These are phyloP conservation scores for Andrena minutula DNA, from an alignment of 2,888 invertebrate species.

Conservation along the genomic window DNA sequence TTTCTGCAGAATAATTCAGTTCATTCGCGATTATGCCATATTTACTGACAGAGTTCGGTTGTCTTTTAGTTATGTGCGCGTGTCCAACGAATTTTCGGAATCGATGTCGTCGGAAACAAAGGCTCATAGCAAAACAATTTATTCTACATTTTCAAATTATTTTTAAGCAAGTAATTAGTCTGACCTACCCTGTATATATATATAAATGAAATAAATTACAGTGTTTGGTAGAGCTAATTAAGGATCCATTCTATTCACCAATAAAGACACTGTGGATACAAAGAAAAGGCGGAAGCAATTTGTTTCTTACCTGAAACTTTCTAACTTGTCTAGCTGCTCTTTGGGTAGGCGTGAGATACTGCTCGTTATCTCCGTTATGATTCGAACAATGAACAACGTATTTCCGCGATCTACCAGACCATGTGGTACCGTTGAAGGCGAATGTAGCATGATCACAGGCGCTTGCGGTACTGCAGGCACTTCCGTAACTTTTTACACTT, in stretches of 20 bases:
- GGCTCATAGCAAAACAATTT: too few relatives aligned
- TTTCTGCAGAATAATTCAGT: too few relatives aligned
- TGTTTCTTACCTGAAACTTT: conserved; percentile 86
- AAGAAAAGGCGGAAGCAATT: not conserved
- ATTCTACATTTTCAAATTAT: too few relatives aligned
- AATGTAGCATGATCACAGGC: conserved; percentile 94
- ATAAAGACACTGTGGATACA: not conserved
- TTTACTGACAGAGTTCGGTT: too few relatives aligned
- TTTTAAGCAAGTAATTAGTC: too few relatives aligned
- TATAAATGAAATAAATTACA: not conserved
- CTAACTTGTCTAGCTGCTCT: conserved; percentile 93
- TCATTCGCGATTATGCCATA: too few relatives aligned
- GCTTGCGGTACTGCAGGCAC: conserved; percentile 91
- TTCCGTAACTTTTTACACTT: conserved; percentile 92
- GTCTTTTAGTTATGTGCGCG: too few relatives aligned
- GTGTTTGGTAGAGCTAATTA: not conserved
- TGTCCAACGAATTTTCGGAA: too few relatives aligned
- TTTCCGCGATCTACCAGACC: conserved; percentile 86
- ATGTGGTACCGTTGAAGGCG: conserved; percentile 88
- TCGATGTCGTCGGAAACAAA: too few relatives aligned
- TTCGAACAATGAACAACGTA: conserved; percentile 95
- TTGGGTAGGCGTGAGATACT: conserved; percentile 95
- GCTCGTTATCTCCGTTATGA: conserved; percentile 91
- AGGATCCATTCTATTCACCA: not conserved
- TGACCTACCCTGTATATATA: not conserved